Percentiles rank a stretch among this genome's conserved stretches.
phyloP scores from a whole-genome alignment of 2,113 vertebrate species.

The Pipra filicauda region DNA sequence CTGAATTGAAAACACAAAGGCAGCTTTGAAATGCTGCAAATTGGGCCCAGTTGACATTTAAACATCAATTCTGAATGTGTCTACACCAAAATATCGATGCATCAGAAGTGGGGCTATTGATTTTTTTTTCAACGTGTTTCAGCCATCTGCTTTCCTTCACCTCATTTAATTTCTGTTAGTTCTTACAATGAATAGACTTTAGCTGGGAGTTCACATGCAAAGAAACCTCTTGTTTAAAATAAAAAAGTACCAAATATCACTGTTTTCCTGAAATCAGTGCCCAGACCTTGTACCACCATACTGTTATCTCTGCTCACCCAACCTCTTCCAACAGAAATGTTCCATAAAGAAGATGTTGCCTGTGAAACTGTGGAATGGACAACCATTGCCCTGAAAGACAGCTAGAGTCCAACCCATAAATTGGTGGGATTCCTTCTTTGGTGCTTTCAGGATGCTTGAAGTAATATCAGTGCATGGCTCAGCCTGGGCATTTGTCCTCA shows the following conservation, averaged over 20 bases:
- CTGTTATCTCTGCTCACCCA: not conserved
- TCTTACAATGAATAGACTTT: not conserved
- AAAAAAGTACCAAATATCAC: not conserved
- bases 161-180: not conserved
- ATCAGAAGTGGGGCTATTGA: constrained; percentile 51
- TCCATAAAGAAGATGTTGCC: not conserved
- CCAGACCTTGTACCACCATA: not conserved
- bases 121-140: constrained; percentile 40
- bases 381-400: not conserved
- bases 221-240: not conserved
- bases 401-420: not conserved
- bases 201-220: not conserved
- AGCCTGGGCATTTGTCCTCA: not conserved
- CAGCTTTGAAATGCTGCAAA: constrained; percentile 51
- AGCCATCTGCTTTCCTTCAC: constrained; percentile 42
- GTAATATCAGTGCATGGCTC: not conserved
- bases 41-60: constrained; percentile 60
- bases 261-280: not conserved
- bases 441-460: not conserved
- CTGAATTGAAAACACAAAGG: constrained; percentile 29
- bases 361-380: not conserved
- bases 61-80: constrained; percentile 43
- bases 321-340: not conserved
- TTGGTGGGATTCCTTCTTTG: not conserved
- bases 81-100: constrained; percentile 56